These are phyloP conservation scores for Cantharis lateralis DNA, from an alignment of 2,888 invertebrate species.

Conservation along the genomic window DNA sequence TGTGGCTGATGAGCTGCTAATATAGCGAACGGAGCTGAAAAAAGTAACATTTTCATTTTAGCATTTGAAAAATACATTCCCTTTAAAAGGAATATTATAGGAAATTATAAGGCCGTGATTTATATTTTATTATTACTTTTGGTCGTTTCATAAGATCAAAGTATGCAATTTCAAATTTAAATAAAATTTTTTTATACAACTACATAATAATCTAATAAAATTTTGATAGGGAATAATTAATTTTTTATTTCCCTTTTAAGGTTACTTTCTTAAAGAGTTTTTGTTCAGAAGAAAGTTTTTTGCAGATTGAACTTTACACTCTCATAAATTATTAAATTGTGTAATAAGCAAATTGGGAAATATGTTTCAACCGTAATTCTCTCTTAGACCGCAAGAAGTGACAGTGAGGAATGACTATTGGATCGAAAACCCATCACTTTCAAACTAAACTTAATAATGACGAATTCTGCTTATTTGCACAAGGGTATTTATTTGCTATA, in stretches of 20 bases:
- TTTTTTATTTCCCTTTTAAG: not conserved
- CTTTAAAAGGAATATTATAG: not conserved
- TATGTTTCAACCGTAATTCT: conserved; percentile 18
- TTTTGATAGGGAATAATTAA: not conserved
- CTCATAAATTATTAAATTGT: conserved; percentile 28
- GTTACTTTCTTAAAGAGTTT: not conserved
- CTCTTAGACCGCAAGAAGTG: conserved; percentile 11
- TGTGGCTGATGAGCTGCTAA: not conserved
- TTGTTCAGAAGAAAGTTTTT: not conserved
- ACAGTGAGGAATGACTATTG: conserved; percentile 22
- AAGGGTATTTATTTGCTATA: not conserved
- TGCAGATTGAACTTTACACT: conserved; percentile 9
- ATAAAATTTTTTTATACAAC: not conserved
- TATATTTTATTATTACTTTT: not conserved
- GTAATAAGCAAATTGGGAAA: conserved; percentile 28
- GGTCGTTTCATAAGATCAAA: not conserved
- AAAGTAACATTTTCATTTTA: not conserved
- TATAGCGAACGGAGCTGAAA: not conserved
- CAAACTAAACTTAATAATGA: conserved; percentile 1
- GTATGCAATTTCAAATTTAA: not conserved
- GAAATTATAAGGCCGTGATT: not conserved
- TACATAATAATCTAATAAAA: not conserved
- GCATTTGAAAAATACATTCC: not conserved
- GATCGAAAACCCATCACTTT: conserved; percentile 21
- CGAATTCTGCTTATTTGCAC: not conserved